Conservation (phyloP, 2,888 invertebrate species). For the Mythimna vitellina region DNA sequence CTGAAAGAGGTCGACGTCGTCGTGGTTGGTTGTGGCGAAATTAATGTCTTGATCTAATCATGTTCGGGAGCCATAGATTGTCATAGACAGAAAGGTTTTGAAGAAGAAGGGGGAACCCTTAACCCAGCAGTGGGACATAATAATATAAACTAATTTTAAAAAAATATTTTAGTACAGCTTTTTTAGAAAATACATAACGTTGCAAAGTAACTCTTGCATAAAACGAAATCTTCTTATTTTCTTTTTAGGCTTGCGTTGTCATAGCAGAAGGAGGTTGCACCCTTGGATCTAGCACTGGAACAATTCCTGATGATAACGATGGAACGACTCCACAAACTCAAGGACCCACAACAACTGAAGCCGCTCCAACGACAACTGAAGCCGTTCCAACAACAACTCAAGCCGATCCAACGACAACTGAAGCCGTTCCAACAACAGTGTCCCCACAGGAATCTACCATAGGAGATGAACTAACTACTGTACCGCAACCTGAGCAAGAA, state of each 20-base stretch:
- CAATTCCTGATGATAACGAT: slow-evolving; percentile 4
- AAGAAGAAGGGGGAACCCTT: too few species aligned
- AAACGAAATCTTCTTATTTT: not conserved
- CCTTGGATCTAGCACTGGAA: not conserved
- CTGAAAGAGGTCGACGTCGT: too few species aligned
- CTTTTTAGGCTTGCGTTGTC: slow-evolving; percentile 14
- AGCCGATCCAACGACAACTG: not conserved
- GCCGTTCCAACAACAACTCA: not conserved
- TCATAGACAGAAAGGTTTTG: too few species aligned
- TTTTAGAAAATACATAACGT: too few species aligned
- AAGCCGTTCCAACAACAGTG: slow-evolving; percentile 1
- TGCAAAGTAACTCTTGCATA: too few species aligned
- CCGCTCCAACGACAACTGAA: not conserved
- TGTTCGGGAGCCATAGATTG: too few species aligned
- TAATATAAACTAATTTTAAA: too few species aligned
- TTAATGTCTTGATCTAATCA: too few species aligned
- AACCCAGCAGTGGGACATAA: too few species aligned
- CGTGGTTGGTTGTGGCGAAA: too few species aligned
- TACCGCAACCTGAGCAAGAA: not conserved
- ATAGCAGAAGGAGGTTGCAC: slow-evolving; percentile 33
- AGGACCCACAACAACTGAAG: not conserved
- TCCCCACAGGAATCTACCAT: slow-evolving; percentile 10
- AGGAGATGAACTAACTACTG: not conserved
- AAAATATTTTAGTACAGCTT: too few species aligned
- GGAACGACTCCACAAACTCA: not conserved